phyloP scores from a whole-genome alignment of 2,797 vertebrate species.

The Ambastaia sidthimunki region DNA sequence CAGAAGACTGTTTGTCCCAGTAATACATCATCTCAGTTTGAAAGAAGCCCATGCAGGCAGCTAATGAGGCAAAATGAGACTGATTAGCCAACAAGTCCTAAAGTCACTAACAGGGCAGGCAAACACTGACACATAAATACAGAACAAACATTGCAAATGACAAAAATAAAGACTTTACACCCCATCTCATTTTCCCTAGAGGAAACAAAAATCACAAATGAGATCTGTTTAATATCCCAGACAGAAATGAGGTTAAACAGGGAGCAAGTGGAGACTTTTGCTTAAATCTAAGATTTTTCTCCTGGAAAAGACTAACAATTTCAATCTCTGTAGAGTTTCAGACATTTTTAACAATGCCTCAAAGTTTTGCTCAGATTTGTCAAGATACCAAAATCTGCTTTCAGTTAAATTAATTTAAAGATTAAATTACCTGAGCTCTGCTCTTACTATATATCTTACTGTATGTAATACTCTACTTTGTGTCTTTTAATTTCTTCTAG shows the following conservation, averaged over 20 bases:
- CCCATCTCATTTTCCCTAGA: background rate
- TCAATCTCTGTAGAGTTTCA: background rate
- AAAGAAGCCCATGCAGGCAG: conserved; percentile 77
- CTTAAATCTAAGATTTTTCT: background rate
- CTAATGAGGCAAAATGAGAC: conserved; percentile 83
- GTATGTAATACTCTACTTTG: no score
- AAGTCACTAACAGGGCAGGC: conserved; percentile 73
- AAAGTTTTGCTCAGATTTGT: no score
- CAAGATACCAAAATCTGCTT: no score
- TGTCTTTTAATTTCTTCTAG: no score
- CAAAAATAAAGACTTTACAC: conserved; percentile 10
- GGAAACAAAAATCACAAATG: background rate
- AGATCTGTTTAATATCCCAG: background rate
- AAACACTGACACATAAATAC: conserved; percentile 65
- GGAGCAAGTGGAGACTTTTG: background rate
- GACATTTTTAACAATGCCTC: no score
- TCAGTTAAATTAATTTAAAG: no score
- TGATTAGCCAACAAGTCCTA: conserved; percentile 78
- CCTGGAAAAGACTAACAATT: background rate
- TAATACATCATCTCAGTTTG: conserved; percentile 78
- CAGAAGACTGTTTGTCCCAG: conserved; percentile 53
- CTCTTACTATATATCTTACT: no score
- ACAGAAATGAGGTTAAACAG: background rate
- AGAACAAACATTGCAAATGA: conserved; percentile 63
- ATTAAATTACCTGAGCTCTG: no score